Base-by-base conservation (phyloP, 2,797 vertebrate genomes). In the Sebastes taczanowskii region DNA sequence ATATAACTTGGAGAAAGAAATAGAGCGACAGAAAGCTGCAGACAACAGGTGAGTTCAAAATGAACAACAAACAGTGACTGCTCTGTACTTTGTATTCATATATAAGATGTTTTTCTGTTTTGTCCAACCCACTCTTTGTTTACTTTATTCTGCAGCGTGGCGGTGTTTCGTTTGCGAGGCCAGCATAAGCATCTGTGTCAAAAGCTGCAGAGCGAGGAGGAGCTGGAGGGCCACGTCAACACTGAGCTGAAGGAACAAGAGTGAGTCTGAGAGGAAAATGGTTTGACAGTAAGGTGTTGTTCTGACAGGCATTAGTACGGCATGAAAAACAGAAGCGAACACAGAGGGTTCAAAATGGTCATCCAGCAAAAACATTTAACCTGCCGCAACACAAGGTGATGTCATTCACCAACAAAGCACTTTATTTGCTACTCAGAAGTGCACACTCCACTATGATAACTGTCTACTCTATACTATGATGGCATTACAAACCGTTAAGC, bases 171-270 rank as follows among this genome's bases (percentile, higher is more conserved):
- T 78, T 93, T 98, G 52, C 93, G 81, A 88, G 93, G 94, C 4
- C 6, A 66, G 23, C 95, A 90, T 82, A 89, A 88, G 32, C 83
- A 91, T 9, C 60, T 98, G 71, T 91, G 93, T 88, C 18, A 49
- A 0, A 95, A 96, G 56, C 93, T 98, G 88, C 93, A 91, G 75
- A 84, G 62, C 0, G 96, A 97, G 82, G 93, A 94, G 72, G 94
- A 95, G 34, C 85, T 96, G 49, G 91, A 97, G 87, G 29, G 85
- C 2, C 90, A 83, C 49, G 78, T 95, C 80, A 70, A 30, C 69
- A 84, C 87, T 18, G 46, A 74, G 22, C 89, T 97, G 14, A 88
- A 90, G 78, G 91, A 95, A 61, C 88, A 88, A 22, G 91, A 96
- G 96, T 96, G 89, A 95, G 95, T 94, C 66, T 18, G 58, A 49